Evolutionary conservation across 2,113 vertebrate species (phyloP), one percentile per base, ranked within the genome.

Genomic region (Panthera leo): DNA sequence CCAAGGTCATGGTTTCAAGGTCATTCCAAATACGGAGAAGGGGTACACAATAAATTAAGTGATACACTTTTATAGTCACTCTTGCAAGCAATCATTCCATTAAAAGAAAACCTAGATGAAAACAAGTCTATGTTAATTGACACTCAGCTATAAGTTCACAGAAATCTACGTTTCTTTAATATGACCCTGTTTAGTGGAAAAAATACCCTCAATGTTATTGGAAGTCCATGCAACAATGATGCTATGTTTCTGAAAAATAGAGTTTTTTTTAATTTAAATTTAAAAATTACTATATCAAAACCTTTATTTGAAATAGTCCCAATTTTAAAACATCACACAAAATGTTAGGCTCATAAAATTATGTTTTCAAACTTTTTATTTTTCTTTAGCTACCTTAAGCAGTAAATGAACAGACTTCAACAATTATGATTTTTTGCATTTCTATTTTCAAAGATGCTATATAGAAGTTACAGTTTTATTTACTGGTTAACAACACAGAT

Each of bases 21-120:
- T 96, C 79, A 90, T 87, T 97, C 55, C 93, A 97, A 93, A 96
- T 65, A 97, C 80, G 34, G 34, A 73, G 5, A 51, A 98, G 89
- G 68, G 84, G 67, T 31, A 87, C 48, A 96, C 7, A 95, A 70
- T 19, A 83, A 89, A 95, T 84, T 84, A 92, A 96, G 70, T 68
- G 80, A 7, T 0, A 95, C 10, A 13, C 34, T 83, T 96, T 95
- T 63, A 95, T 23, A 97, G 86, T 65, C 76, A 97, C 63, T 92
- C 73, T 88, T 95, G 36, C 29, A 98, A 95, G 42, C 67, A 97
- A 94, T 76, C 73, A 71, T 71, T 94, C 68, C 90, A 63, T n/a
- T 97, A 19, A 86, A 1, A 93, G 53, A 90, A 96, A 96, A 48
- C 34, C 34, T 96, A 63, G 18, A 55, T 85, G 36, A 97, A 80